Base-by-base conservation (phyloP, 2,797 vertebrate species). In the Hapalemur alaotrensis region DNA sequence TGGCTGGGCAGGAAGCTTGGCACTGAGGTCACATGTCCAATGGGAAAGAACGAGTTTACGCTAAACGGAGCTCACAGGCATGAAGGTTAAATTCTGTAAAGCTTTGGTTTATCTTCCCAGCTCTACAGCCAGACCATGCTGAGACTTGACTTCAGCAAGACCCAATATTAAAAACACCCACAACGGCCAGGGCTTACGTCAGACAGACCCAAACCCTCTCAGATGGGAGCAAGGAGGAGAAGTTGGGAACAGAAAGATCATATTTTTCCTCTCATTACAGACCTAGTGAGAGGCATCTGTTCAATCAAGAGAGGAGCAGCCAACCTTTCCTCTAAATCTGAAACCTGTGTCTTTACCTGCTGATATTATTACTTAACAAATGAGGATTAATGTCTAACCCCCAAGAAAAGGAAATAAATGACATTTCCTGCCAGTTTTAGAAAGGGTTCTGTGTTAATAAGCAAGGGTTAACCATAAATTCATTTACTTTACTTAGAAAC, bases 331-430 rank as follows among this genome's bases (percentile, higher is more conserved):
- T 65, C 78, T 38, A 67, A 92, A 73, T 43, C 0, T 57, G 79
- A 95, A 92, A 61, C 48, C 61, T 35, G 4, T 2, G 4, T 91
- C 72, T 89, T 93, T 48, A 78, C 93, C 90, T 88, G 67, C 87
- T 84, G 38, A 13, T 81, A 8, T 57, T 67, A 61, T n/a, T 72
- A 95, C 70, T 93, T 88, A 93, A 88, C 72, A 90, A 89, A 95
- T 22, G 9, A 95, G 89, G 46, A 85, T 67, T 87, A 41, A 76
- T 54, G 22, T 59, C 96, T 82, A 67, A 95, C 43, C 23, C 80
- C 10, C 25, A 88, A 95, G 89, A 50, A 93, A 93, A 84, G 75
- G 41, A 94, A 87, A 89, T 38, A 86, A 96, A 90, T 72, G 79
- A 11, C 67, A 75, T 89, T 67, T 69, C 69, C 61, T n/a, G 48